Evolutionary conservation across 2,888 invertebrate genomes (phyloP), one percentile per base, ranked within the genome.

Genomic region (Lasioglossum calceatum): DNA sequence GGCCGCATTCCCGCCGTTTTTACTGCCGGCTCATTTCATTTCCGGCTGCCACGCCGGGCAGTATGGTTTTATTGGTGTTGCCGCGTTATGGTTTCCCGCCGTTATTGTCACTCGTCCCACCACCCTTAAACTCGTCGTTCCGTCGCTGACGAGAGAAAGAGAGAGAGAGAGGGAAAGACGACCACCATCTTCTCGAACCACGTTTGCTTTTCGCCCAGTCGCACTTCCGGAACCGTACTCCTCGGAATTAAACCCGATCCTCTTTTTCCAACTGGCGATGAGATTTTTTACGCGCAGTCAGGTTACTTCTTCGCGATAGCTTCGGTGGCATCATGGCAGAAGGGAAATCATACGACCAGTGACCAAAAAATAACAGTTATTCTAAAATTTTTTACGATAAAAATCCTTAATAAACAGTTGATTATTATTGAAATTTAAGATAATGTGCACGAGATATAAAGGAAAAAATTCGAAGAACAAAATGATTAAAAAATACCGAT

Each of bases 1-100:
- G 86, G 87, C 90, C 89, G 89, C 91, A 92, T 94, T 93, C 88
- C 85, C 90, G 78, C 89, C 90, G 92, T 70, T 93, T 94, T 94
- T 94, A 94, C 92, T 92, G 92, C 90, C 92, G 87, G 89, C 92
- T 94, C 93, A 90, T 94, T 94, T 94, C 93, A 94, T 94, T 92
- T 92, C 92, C 87, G 72, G 79, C 86, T 71, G 77, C 61, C 79
- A 32, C 64, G 32, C 7, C 64, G 32, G 79, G 61, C 85, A 82
- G 85, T 89, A 84, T 58, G 92, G 91, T 92, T 93, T 93, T 93
- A 93, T 94, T 90, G 92, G 89, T 86, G 90, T 92, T 92, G 91
- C 90, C 87, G 80, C 88, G 92, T 93, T 93, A 93, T 90, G 90
- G 89, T 90, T 92, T 90, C 91, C 85, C 39, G 87, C 84, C 85